Evolutionary conservation across 2,888 invertebrate genomes (phyloP).

Genomic region (Nemotelus nigrinus): DNA sequence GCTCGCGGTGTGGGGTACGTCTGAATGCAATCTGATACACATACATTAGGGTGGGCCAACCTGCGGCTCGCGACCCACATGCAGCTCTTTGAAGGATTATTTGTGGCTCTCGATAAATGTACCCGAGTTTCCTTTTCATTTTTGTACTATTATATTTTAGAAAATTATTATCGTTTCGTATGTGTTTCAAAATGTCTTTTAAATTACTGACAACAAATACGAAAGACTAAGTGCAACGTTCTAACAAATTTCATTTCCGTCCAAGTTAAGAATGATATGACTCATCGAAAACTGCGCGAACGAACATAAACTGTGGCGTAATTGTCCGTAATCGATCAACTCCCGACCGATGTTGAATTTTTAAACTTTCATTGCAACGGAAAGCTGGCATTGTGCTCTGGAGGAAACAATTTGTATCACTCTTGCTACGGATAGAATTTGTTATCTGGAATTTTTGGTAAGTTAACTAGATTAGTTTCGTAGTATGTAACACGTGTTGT

Average conservation of each 20-base stretch:
- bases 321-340: background rate
- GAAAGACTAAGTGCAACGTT: too few relatives aligned
- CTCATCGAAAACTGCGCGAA: conserved; percentile 48
- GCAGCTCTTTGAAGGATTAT: conserved; percentile 47
- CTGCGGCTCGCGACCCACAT: conserved; percentile 47
- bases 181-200: too few relatives aligned
- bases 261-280: conserved; percentile 49
- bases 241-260: background rate
- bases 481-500: background rate
- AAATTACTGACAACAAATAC: too few relatives aligned
- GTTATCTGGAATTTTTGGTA: conserved; percentile 45
- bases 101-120: conserved; percentile 48
- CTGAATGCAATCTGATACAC: too few relatives aligned
- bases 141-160: conserved; percentile 40
- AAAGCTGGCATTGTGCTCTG: conserved; percentile 45
- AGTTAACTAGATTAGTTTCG: conserved; percentile 46
- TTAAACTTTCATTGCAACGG: conserved; percentile 45
- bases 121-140: conserved; percentile 45
- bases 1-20: too few relatives aligned
- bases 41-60: conserved; percentile 30
- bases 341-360: conserved; percentile 38
- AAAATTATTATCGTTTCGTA: background rate
- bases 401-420: conserved; percentile 44
- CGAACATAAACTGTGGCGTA: conserved; percentile 24
- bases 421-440: conserved; percentile 44